Conservation (phyloP, 2,113 vertebrate species). For the Apteryx mantelli region DNA sequence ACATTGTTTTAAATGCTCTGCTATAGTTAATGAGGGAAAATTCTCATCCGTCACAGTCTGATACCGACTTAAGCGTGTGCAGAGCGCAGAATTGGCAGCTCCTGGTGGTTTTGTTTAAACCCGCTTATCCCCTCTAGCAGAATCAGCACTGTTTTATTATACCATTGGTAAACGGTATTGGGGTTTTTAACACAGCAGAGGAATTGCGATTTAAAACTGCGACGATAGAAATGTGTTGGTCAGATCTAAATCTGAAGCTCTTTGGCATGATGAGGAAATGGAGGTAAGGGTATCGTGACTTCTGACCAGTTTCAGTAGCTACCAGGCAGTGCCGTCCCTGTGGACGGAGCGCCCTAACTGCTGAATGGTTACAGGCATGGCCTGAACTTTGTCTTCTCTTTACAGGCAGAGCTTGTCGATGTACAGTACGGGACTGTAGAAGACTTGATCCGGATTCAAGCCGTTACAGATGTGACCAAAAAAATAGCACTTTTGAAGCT, state of each 20-base stretch:
- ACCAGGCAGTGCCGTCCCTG: rapidly evolving
- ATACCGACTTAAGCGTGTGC: background rate
- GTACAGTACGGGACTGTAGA: constrained; percentile 86
- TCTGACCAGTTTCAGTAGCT: background rate
- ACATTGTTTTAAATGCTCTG: background rate
- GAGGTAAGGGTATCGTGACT: background rate
- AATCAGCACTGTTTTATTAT: background rate
- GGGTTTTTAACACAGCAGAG: background rate
- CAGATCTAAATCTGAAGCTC: background rate
- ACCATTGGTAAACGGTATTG: background rate
- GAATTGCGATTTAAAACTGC: background rate
- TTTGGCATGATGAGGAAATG: background rate
- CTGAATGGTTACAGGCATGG: background rate
- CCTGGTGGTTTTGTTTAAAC: background rate
- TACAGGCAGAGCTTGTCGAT: constrained; percentile 89
- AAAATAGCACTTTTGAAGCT: constrained; percentile 93
- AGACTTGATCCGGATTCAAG: constrained; percentile 81
- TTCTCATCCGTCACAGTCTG: background rate
- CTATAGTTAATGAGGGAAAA: background rate
- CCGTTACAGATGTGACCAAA: constrained; percentile 79
- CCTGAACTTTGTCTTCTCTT: no score
- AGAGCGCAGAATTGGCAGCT: background rate
- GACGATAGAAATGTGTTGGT: background rate
- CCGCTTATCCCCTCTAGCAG: background rate
- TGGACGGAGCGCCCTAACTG: background rate